Evolutionary conservation across 2,888 invertebrate genomes (phyloP).

Genomic region (Lasioglossum malachurum): DNA sequence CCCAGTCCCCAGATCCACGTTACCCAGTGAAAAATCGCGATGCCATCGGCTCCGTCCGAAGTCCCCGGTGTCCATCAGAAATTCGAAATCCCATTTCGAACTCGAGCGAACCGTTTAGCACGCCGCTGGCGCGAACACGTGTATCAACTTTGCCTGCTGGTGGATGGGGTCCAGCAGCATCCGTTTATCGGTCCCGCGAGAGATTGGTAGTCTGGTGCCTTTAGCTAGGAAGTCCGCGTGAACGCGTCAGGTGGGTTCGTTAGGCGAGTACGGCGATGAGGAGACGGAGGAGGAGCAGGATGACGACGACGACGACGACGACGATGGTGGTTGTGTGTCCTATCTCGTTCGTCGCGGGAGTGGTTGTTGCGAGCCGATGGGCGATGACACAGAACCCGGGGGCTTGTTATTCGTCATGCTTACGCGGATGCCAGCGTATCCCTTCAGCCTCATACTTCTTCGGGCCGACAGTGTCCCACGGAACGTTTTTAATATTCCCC

Average conservation of each 20-base stretch:
- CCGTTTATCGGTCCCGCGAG: constrained; percentile 47
- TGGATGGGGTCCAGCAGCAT: constrained; percentile 26
- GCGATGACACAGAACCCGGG: constrained; percentile 76
- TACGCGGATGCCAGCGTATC: constrained; percentile 63
- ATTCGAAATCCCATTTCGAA: background rate
- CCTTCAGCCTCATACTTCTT: constrained; percentile 61
- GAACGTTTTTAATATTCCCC: constrained; percentile 83
- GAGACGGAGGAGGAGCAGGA: no score
- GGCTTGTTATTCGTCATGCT: constrained; percentile 72
- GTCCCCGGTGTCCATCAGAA: background rate
- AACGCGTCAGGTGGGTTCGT: constrained; percentile 12
- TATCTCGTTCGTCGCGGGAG: constrained; percentile 30
- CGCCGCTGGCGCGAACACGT: constrained; percentile 36
- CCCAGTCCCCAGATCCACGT: no score
- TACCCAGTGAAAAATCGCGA: background rate
- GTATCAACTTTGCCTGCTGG: constrained; percentile 7
- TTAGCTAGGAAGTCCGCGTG: background rate
- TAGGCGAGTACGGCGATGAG: background rate
- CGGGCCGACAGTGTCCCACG: constrained; percentile 62
- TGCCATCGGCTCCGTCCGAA: background rate
- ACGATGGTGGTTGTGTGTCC: constrained; percentile 8
- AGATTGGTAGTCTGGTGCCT: background rate
- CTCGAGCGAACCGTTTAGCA: background rate
- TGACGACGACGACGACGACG: background rate
- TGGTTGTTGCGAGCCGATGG: constrained; percentile 40